These are phyloP conservation scores for Siphamia tubifer DNA, from an alignment of 2,113 vertebrate genomes.

Conservation along the genomic window DNA sequence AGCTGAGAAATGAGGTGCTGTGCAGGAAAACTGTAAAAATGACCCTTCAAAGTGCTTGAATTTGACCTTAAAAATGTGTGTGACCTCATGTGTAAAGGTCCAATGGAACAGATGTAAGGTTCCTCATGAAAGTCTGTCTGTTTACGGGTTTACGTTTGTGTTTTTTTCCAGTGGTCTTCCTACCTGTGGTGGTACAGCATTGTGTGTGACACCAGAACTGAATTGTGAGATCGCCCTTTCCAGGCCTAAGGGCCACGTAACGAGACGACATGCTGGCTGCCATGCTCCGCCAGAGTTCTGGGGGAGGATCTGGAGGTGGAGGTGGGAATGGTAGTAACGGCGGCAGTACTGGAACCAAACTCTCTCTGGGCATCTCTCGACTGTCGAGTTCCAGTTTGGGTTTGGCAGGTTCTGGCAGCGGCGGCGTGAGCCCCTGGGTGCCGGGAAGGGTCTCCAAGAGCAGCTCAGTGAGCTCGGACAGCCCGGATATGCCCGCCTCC, in stretches of 20 bases:
- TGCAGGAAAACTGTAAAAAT: no score
- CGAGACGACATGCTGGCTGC: conserved; percentile 65
- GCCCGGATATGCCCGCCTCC: conserved; percentile 78
- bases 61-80: no score
- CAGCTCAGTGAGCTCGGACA: conserved; percentile 78
- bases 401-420: conserved; percentile 75
- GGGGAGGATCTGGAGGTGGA: conserved; percentile 40
- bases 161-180: conserved; percentile 22
- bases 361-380: conserved; percentile 83
- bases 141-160: background rate
- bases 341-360: conserved; percentile 85
- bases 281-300: conserved; percentile 70
- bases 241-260: conserved; percentile 51
- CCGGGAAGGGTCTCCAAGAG: conserved; percentile 83
- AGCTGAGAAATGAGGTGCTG: no score
- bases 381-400: conserved; percentile 84
- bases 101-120: no score
- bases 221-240: background rate
- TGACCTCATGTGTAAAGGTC: no score
- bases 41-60: no score
- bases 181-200: conserved; percentile 1
- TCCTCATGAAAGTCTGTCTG: no score
- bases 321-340: conserved; percentile 36
- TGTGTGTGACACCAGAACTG: conserved; percentile 32
- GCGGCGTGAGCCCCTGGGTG: conserved; percentile 62